Conservation (phyloP, 2,888 invertebrate species). For the Miltochrista miniata region DNA sequence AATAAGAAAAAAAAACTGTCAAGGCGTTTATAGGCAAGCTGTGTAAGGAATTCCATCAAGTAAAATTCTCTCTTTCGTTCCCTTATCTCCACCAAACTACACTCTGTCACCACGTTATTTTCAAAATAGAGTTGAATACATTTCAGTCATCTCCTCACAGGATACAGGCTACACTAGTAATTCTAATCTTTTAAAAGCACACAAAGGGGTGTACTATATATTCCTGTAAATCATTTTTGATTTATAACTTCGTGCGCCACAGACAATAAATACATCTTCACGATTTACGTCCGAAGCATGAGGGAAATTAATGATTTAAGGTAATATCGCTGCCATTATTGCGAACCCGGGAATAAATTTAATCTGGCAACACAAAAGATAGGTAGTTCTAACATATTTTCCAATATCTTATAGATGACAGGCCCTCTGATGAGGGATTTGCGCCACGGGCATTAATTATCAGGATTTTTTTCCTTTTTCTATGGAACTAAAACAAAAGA, state of each 20-base stretch:
- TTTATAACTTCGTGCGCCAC: background rate
- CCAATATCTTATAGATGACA: background rate
- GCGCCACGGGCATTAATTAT: too few relatives aligned
- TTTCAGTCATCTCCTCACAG: too few relatives aligned
- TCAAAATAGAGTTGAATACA: too few relatives aligned
- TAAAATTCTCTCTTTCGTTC: too few relatives aligned
- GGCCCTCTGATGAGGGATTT: too few relatives aligned
- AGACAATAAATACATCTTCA: conserved; percentile 1
- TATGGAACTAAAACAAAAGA: too few relatives aligned
- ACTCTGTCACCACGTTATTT: too few relatives aligned
- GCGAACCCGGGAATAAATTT: background rate
- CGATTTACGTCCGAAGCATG: conserved; percentile 12
- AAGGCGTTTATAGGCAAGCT: too few relatives aligned
- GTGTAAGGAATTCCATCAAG: too few relatives aligned
- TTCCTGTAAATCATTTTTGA: conserved; percentile 4
- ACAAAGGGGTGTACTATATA: background rate
- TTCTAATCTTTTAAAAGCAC: background rate
- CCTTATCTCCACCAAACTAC: too few relatives aligned
- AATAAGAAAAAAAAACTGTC: too few relatives aligned
- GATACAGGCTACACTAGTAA: background rate
- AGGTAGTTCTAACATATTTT: background rate
- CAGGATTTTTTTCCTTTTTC: too few relatives aligned
- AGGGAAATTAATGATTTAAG: conserved; percentile 21
- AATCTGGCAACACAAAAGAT: conserved; percentile 1
- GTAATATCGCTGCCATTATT: conserved; percentile 13